Conservation (phyloP, 2,797 vertebrate species). For the Platyrinchus mystaceus region DNA sequence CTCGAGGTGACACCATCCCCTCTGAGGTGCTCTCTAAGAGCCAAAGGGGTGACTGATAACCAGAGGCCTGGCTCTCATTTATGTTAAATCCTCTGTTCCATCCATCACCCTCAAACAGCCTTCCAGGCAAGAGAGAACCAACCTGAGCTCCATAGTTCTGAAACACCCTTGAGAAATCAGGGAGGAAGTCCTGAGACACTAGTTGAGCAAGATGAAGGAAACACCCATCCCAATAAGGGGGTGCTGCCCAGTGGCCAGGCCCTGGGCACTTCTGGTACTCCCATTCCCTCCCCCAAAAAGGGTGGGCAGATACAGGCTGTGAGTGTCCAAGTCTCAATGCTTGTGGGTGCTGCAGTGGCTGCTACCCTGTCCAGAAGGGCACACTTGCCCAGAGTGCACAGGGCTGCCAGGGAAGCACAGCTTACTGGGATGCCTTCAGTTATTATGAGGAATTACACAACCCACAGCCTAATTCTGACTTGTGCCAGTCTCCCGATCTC, state of each 20-base stretch:
- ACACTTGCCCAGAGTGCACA: rapidly evolving
- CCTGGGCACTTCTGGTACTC: background rate
- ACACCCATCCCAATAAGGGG: background rate
- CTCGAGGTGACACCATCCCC: rapidly evolving
- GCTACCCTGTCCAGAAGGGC: too few species aligned
- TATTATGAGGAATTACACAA: background rate
- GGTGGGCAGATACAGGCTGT: background rate
- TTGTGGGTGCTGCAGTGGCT: background rate
- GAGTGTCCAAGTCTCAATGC: rapidly evolving
- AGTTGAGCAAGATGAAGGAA: background rate
- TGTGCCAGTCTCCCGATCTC: background rate
- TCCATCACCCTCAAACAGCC: background rate
- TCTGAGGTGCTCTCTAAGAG: background rate
- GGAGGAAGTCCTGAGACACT: background rate
- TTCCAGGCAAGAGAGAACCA: background rate
- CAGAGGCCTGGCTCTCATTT: rapidly evolving
- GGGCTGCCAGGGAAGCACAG: background rate
- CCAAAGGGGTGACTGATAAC: background rate
- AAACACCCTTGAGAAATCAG: background rate
- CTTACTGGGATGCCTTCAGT: background rate
- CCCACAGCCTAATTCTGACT: background rate
- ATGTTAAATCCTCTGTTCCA: background rate
- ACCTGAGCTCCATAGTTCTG: rapidly evolving
- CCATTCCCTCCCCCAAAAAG: too few species aligned
- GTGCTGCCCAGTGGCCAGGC: background rate